Evolutionary conservation across 2,888 invertebrate species (phyloP).

Genomic region (Diachrysia chrysitis): DNA sequence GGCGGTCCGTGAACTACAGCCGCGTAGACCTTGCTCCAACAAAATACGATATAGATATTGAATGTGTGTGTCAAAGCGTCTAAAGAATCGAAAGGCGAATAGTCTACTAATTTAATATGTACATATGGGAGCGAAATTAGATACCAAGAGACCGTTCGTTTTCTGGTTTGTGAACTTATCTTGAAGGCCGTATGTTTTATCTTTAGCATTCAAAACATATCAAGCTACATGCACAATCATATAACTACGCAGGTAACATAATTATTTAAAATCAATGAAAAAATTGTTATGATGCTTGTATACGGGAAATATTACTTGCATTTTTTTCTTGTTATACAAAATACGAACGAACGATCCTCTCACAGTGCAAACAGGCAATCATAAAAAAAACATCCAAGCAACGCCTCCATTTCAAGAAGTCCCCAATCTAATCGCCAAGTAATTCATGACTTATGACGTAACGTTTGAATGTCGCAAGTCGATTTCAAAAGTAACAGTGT

Average conservation of each 20-base stretch:
- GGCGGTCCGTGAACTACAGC: slow-evolving; percentile 44
- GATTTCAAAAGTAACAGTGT: slow-evolving; percentile 50
- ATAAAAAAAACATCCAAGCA: background rate
- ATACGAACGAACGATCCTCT: no score
- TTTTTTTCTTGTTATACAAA: background rate
- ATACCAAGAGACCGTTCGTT: slow-evolving; percentile 29
- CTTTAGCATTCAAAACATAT: slow-evolving; percentile 9
- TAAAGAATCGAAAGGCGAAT: slow-evolving; percentile 25
- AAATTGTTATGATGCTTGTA: background rate
- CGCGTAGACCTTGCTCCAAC: slow-evolving; percentile 37
- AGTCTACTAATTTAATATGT: slow-evolving; percentile 34
- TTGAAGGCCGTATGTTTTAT: slow-evolving; percentile 32
- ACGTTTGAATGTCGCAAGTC: slow-evolving; percentile 35
- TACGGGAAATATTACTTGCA: background rate
- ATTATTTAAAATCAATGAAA: background rate
- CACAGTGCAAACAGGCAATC: no score
- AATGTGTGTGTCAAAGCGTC: slow-evolving; percentile 30
- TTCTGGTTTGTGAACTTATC: slow-evolving; percentile 29
- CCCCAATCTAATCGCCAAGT: slow-evolving; percentile 24
- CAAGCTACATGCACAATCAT: background rate
- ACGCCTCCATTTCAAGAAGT: background rate
- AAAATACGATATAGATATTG: slow-evolving; percentile 20
- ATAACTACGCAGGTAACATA: background rate
- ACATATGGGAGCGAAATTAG: slow-evolving; percentile 13
- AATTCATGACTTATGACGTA: slow-evolving; percentile 33